Percentiles rank a stretch among this genome's conserved stretches.
These are phyloP conservation scores for Trachops cirrhosus DNA, from an alignment of 2,797 vertebrate genomes.

Conservation along the genomic window DNA sequence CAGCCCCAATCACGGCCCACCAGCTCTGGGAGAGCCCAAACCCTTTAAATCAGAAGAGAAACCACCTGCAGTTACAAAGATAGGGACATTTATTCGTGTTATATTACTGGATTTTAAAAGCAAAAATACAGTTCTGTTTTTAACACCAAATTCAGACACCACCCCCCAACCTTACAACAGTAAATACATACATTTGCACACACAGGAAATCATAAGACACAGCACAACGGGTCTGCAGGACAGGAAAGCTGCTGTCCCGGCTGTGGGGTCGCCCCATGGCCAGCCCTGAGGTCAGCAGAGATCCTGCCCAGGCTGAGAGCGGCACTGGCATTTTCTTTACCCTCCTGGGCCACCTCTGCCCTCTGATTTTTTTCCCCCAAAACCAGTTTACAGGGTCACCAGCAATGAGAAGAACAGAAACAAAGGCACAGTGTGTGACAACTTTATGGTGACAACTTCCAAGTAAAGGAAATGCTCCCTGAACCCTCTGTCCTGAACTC, in stretches of 20 bases:
- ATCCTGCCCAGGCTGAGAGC: conserved; percentile 3
- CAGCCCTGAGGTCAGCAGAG: background rate
- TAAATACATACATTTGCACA: conserved; percentile 65
- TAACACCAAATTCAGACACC: conserved; percentile 66
- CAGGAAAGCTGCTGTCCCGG: background rate
- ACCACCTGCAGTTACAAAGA: conserved; percentile 68
- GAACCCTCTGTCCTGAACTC: background rate
- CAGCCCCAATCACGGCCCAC: background rate
- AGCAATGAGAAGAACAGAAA: background rate
- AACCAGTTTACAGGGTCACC: conserved; percentile 25
- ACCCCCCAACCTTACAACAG: conserved; percentile 43
- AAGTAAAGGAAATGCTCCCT: background rate
- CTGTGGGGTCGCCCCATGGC: background rate
- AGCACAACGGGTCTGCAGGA: conserved; percentile 48
- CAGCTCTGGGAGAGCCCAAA: background rate
- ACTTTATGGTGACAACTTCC: background rate
- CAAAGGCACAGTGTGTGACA: conserved; percentile 10
- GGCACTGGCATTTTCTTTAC: conserved; percentile 10
- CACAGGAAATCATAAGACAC: conserved; percentile 36
- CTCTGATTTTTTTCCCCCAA: background rate
- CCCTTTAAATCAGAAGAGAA: conserved; percentile 14
- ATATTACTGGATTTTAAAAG: conserved; percentile 60
- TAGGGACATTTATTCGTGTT: conserved; percentile 72
- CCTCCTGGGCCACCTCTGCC: background rate
- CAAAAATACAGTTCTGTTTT: conserved; percentile 79